Evolutionary conservation across 2,888 invertebrate species (phyloP).

Genomic region (Orthosia incerta): DNA sequence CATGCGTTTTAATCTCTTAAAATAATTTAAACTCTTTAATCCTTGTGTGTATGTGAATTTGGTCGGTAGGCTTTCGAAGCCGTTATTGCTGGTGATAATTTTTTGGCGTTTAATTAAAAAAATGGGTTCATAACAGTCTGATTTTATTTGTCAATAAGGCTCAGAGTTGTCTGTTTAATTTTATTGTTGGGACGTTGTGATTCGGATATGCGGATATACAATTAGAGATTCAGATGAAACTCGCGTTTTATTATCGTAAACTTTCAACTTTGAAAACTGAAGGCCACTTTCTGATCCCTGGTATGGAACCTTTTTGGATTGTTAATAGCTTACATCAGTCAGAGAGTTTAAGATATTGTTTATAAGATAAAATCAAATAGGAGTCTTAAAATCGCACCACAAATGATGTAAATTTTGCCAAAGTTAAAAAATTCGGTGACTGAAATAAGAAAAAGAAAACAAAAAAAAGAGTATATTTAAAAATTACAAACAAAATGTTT

Average conservation of each 20-base stretch:
- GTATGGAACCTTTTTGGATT: no score
- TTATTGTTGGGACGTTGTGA: conserved; percentile 13
- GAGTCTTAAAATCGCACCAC: no score
- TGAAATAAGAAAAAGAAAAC: no score
- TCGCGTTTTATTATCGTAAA: background rate
- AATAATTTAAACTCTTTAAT: conserved; percentile 87
- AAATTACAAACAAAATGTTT: background rate
- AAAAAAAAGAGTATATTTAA: no score
- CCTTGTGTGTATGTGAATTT: conserved; percentile 72
- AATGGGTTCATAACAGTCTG: conserved; percentile 20
- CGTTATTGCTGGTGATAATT: conserved; percentile 55
- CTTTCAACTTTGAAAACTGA: background rate
- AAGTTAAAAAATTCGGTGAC: no score
- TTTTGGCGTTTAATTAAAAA: conserved; percentile 37
- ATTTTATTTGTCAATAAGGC: conserved; percentile 25
- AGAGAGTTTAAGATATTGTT: no score
- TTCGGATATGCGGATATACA: conserved; percentile 6
- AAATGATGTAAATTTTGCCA: no score
- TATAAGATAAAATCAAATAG: no score
- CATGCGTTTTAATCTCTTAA: conserved; percentile 84
- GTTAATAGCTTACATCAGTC: no score
- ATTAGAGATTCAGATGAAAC: background rate
- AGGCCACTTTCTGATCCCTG: no score
- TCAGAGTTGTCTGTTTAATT: conserved; percentile 22
- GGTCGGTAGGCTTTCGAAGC: conserved; percentile 49